phyloP scores from a whole-genome alignment of 2,797 vertebrate genomes.

The Oreonectes daqikongensis region DNA sequence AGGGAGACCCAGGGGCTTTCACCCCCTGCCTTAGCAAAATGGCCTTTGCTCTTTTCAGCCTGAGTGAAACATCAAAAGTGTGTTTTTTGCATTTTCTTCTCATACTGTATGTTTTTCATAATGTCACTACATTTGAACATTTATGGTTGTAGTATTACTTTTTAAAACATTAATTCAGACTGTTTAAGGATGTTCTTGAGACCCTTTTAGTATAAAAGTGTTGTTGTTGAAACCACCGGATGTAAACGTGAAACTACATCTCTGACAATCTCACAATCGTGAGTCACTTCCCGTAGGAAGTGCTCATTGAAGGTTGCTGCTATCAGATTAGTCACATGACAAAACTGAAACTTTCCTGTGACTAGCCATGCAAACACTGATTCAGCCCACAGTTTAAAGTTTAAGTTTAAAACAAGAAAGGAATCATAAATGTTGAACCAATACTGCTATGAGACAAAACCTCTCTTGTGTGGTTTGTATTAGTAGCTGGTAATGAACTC shows the following conservation, averaged over 20 bases:
- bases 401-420: background rate
- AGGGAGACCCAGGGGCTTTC: constrained; percentile 17
- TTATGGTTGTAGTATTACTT: background rate
- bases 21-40: constrained; percentile 15
- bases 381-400: constrained; percentile 14
- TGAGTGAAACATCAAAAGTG: constrained; percentile 24
- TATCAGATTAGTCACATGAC: constrained; percentile 39
- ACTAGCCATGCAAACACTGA: constrained; percentile 18
- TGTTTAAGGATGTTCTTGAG: background rate
- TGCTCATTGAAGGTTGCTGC: constrained; percentile 30
- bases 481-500: constrained; percentile 18
- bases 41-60: constrained; percentile 34
- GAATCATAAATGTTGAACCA: background rate
- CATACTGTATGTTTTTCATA: background rate
- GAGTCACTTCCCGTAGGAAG: constrained; percentile 55
- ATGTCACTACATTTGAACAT: background rate
- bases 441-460: background rate
- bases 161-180: background rate
- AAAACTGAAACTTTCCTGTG: constrained; percentile 22
- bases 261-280: constrained; percentile 33
- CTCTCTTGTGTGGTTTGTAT: background rate
- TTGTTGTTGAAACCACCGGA: constrained; percentile 20
- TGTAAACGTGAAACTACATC: constrained; percentile 26
- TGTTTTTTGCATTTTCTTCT: constrained; percentile 14
- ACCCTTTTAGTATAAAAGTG: background rate